Conservation (phyloP, 2,797 vertebrate genomes). For the Eulemur rubriventer region DNA sequence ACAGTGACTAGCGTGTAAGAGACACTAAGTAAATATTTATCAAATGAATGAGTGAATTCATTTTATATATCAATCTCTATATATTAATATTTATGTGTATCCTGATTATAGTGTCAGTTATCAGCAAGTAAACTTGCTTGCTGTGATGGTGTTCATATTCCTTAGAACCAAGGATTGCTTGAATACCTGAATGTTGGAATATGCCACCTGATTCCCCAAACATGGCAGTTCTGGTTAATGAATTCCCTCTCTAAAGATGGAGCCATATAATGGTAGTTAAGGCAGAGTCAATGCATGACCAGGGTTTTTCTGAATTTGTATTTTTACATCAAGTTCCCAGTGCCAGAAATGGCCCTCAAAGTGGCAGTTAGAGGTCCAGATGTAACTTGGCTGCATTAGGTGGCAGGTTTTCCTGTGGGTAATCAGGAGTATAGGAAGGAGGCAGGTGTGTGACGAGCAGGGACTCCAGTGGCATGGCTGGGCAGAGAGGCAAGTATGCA, state of each 20-base stretch:
- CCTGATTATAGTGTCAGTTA: conserved; percentile 27
- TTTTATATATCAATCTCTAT: not conserved
- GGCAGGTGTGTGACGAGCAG: not conserved
- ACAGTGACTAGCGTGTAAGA: not conserved
- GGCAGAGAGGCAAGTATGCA: not conserved
- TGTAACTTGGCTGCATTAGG: not conserved
- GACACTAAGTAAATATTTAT: not conserved
- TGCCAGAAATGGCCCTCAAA: not conserved
- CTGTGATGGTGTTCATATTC: not conserved
- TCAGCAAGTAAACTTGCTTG: not conserved
- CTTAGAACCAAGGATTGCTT: not conserved
- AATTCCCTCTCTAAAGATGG: not conserved
- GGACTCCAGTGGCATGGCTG: not conserved
- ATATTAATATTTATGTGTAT: not conserved
- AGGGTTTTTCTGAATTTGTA: not conserved
- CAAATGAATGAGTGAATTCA: not conserved
- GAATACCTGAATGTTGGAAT: not conserved
- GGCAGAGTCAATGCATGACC: not conserved
- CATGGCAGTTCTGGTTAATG: not conserved
- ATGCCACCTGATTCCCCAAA: not conserved
- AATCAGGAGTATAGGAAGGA: not conserved
- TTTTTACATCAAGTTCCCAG: not conserved
- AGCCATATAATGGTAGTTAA: not conserved
- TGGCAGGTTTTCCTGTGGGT: not conserved
- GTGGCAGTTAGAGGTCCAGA: not conserved